These are phyloP conservation scores for Heterochromis multidens DNA, from an alignment of 2,113 vertebrate genomes.

Conservation along the genomic window DNA sequence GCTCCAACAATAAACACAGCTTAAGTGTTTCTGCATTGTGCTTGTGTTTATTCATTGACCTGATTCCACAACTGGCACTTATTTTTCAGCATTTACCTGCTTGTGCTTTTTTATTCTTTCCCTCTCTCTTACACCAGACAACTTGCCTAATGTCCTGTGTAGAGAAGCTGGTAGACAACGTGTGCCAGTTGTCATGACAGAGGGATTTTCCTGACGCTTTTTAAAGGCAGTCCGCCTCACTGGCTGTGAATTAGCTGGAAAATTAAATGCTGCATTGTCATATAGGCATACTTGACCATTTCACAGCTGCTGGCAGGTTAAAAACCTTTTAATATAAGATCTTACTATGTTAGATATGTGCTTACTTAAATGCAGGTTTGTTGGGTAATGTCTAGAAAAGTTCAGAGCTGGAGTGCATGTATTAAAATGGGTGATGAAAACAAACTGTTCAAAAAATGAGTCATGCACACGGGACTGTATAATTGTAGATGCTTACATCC, in stretches of 20 bases:
- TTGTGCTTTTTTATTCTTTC: background rate
- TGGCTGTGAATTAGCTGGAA: accelerated
- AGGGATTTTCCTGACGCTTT: background rate
- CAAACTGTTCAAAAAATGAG: background rate
- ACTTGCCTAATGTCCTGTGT: background rate
- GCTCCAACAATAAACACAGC: background rate
- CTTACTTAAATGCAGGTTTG: background rate
- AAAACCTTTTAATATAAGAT: background rate
- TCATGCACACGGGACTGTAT: background rate
- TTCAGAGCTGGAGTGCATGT: background rate
- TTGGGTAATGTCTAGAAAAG: background rate
- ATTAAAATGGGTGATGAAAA: background rate
- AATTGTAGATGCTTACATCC: background rate
- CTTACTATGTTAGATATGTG: background rate
- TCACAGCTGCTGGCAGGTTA: background rate
- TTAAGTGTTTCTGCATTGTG: background rate
- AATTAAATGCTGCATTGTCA: background rate
- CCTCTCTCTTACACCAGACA: background rate
- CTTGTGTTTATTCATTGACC: background rate
- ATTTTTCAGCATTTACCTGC: background rate
- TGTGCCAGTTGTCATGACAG: background rate
- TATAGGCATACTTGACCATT: accelerated
- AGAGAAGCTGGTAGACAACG: background rate
- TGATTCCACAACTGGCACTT: background rate
- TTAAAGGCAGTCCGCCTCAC: background rate